Base-by-base conservation (phyloP, 2,113 vertebrate genomes). In the Plecturocebus donacophilus region DNA sequence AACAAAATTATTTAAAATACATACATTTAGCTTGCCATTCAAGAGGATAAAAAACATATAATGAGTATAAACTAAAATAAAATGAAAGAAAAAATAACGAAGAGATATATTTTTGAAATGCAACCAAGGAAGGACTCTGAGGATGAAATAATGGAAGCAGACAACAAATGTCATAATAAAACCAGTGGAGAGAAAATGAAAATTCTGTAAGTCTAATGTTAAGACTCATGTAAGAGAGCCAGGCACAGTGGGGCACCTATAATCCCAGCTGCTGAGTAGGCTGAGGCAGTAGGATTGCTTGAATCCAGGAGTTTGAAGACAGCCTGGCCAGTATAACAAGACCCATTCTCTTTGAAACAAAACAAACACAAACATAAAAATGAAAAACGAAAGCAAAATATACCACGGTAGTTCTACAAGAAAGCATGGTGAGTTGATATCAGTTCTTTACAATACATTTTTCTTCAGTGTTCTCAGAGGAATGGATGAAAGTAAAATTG, bases 11-110 rank as follows among this genome's bases (percentile, higher is more conserved):
- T 61, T 85, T 77, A 68, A 95, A 90, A 75, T 85, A 86, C 85
- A 35, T 92, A 64, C 85, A 71, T 70, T 80, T 86, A 75, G 20
- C 73, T 90, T 66, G 23, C 14, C 11, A 66, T 16, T 66, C 45
- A 79, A 73, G 79, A 94, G 80, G 66, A 42, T 58, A 85, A 83
- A 54, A 95, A 91, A 92, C 38, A 76, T 11, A 61, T 13, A 83
- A 91, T n/a, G 23, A 92, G 30, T 32, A 79, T 77, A 52, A 66
- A 92, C 56, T 76, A 81, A 82, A 96, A 86, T 61, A 96, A 79
- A 94, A 83, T 88, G 87, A 77, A 19, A 42, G 12, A 35, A 77
- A 71, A 85, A 58, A 77, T 32, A 90, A 82, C n/a, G 49, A 79
- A 56, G 35, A 70, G 2, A 40, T 87, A 58, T 76, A 66, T 81